phyloP scores from a whole-genome alignment of 2,888 invertebrate genomes.

The Nemotelus pantherinus region DNA sequence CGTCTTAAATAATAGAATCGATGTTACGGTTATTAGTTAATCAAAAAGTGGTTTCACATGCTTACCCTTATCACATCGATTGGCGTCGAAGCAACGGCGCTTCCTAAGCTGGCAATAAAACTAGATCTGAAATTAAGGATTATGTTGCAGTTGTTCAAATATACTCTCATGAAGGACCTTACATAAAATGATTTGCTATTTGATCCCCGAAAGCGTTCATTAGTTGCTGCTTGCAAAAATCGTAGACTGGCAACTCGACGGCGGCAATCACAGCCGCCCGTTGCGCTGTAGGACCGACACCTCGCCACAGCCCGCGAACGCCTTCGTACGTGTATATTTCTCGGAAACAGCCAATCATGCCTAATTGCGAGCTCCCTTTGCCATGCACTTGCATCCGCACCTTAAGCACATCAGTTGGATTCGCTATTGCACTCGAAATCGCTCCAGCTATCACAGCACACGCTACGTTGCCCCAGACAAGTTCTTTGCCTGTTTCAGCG shows the following conservation, averaged over 20 bases:
- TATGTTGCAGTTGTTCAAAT: not conserved
- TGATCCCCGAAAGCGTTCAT: conserved; percentile 78
- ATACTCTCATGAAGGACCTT: conserved; percentile 56
- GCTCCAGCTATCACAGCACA: conserved; percentile 80
- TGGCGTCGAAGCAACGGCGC: conserved; percentile 93
- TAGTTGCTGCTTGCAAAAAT: conserved; percentile 84
- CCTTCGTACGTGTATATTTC: conserved; percentile 89
- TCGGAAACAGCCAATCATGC: conserved; percentile 79
- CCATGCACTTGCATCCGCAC: conserved; percentile 87
- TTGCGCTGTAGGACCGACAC: conserved; percentile 92
- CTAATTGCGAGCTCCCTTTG: conserved; percentile 68
- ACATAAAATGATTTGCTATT: conserved; percentile 87
- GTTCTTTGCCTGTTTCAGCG: conserved; percentile 66
- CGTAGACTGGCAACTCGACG: conserved; percentile 93
- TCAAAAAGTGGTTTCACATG: not conserved
- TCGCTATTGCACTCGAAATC: conserved; percentile 93
- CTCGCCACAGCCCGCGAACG: conserved; percentile 86
- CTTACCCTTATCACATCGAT: conserved; percentile 91
- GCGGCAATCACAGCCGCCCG: conserved; percentile 93
- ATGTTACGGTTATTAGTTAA: not conserved
- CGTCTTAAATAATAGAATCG: conserved; percentile 72
- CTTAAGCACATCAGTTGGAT: conserved; percentile 95
- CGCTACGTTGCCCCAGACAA: conserved; percentile 75
- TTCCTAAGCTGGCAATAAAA: conserved; percentile 89
- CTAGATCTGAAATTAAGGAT: conserved; percentile 75